Percentiles rank a stretch among this genome's conserved stretches.
These are phyloP conservation scores for Pogonocichla stellata DNA, from an alignment of 2,113 vertebrate genomes.

Conservation along the genomic window DNA sequence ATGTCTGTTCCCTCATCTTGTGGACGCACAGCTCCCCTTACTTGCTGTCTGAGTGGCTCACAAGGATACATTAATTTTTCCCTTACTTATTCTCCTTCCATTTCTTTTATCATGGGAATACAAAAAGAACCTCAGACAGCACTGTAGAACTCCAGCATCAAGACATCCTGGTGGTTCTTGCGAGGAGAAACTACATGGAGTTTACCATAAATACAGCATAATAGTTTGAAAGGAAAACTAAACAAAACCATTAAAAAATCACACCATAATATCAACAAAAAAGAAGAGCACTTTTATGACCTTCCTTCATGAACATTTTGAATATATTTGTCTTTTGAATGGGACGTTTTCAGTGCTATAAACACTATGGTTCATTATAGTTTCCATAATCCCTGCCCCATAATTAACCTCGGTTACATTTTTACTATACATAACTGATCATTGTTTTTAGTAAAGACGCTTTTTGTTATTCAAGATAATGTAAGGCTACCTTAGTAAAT, in stretches of 20 bases:
- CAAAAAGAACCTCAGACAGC: neutral
- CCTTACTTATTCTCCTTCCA: neutral
- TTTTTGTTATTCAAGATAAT: neutral
- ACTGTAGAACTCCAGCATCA: neutral
- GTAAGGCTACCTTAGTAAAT: neutral
- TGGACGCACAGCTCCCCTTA: neutral
- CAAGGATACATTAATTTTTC: neutral
- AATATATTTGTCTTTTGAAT: neutral
- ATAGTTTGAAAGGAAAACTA: neutral
- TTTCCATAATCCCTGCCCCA: neutral
- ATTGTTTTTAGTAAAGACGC: neutral
- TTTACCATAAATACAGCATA: neutral
- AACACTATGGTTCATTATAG: neutral
- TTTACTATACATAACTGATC: neutral
- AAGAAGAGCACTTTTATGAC: neutral
- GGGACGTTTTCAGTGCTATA: neutral
- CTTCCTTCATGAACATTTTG: neutral
- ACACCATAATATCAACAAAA: neutral
- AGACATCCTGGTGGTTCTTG: neutral
- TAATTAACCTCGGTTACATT: slow-evolving; percentile 26
- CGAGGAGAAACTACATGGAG: neutral
- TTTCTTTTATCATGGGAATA: neutral
- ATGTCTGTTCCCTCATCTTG: neutral
- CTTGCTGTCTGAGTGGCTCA: neutral
- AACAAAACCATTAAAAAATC: accelerated